Evolutionary conservation across 2,888 invertebrate genomes (phyloP), one percentile per base, ranked within the genome.

Genomic region (Griposia aprilina): DNA sequence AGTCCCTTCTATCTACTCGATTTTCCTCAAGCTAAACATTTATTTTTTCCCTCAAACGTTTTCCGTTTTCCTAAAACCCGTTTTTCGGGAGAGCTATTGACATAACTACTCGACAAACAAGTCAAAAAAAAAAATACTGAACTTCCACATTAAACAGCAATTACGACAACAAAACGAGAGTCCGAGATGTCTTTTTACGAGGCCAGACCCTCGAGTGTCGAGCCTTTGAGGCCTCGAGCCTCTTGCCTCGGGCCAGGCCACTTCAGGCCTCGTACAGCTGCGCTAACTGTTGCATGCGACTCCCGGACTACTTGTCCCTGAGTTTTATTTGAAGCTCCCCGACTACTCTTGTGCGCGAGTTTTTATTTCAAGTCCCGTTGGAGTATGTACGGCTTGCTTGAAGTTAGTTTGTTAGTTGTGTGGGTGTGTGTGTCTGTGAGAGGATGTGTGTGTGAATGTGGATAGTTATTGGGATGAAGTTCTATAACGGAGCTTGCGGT

Each of bases 261-360:
- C 90, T 90, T 81, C 78, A 87, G 80, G 81, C 78, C 82, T 82
- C 78, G 81, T 76, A 89, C 83, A 82, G 82, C 83, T 85, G 82
- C 85, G 83, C 86, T 90, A 90, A 90, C 90, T 90, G 90, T 90
- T 90, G 90, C 90, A 89, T 84, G 89, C 79, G 87, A 83, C 88
- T 86, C 84, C 59, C 75, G 72, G 86, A 89, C 84, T 81, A 80
- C 83, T 81, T 80, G 78, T 81, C 73, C 80, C 71, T 68, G 83
- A 80, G 86, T 89, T 89, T 89, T 88, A 86, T 88, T 84, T 85
- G 88, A 88, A 88, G 88, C 80, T 83, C 72, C 74, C 83, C 41
- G 87, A 83, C 83, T 86, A 83, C 83, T 63, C 76, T 86, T 74
- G 87, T 65, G 85, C 30, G 81, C 59, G 68, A 86, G 84, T 84